Evolutionary conservation across 2,113 vertebrate species (phyloP), one percentile per base, ranked within the genome.

Genomic region (Ellobius talpinus): DNA sequence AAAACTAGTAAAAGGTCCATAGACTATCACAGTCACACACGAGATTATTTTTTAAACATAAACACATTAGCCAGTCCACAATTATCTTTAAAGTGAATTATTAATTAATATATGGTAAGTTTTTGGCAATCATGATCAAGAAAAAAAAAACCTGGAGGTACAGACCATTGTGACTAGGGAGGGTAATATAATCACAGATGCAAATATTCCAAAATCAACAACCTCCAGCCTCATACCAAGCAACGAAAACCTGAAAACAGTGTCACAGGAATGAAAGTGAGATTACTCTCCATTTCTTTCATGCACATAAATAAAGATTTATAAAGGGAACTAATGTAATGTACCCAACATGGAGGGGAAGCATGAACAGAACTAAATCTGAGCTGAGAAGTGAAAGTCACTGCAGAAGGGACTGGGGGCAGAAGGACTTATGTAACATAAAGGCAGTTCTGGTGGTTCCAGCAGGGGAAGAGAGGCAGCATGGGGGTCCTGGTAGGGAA

Each of bases 31-130:
- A 84, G 13, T 58, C 95, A 74, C 31, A 74, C 61, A 76, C 11
- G 4, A 95, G 95, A 93, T 76, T 17, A 23, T 63, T 47, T 50
- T 93, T 87, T 1, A 70, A 84, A 91, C 7, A 36, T 52, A 70
- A 94, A 13, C 73, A 66, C 52, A 70, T 84, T 36, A 93, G 42
- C 73, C 82, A 88, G n/a, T 29, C n/a, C 39, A 93, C 21, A 90
- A 26, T 2, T 91, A 9, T 11, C 36, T 88, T 96, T 94, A 92
- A 36, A 89, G n/a, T 72, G 86, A 96, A 76, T 16, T 90, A 52
- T 63, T 52, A 86, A 66, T 36, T 89, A 92, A n/a, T 73, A 95
- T n/a, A n/a, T 52, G 95, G 11, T 50, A 94, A 88, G 84, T 58
- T 29, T 31, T 68, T 47, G 68, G 33, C 23, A 96, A 95, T 9